Conservation (phyloP, 2,888 invertebrate species). For the Hofmannophila pseudospretella region DNA sequence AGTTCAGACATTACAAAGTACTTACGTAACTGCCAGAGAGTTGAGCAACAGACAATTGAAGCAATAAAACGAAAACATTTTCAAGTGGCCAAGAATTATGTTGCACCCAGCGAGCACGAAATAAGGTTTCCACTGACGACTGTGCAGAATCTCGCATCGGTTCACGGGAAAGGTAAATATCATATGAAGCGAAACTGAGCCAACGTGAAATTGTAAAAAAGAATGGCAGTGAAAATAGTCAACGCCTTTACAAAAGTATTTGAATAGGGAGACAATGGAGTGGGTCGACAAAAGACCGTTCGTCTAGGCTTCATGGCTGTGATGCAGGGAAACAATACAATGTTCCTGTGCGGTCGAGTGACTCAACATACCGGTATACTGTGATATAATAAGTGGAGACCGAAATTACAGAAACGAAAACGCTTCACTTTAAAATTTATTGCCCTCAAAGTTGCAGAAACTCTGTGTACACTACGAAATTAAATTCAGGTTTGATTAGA, state of each 20-base stretch:
- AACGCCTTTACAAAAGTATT: constrained; percentile 50
- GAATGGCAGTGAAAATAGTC: constrained; percentile 28
- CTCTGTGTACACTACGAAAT: not conserved
- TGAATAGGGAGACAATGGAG: constrained; percentile 60
- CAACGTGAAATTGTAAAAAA: constrained; percentile 35
- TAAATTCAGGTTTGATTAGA: not conserved
- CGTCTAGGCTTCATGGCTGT: constrained; percentile 51
- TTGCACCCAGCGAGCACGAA: constrained; percentile 13
- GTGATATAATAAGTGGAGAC: constrained; percentile 27
- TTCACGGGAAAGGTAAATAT: not conserved
- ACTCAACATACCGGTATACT: constrained; percentile 54
- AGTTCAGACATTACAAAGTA: constrained; percentile 40
- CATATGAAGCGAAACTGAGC: constrained; percentile 22
- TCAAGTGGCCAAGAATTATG: constrained; percentile 52
- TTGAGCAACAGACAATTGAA: constrained; percentile 67
- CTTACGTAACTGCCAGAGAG: constrained; percentile 53
- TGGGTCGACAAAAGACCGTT: constrained; percentile 57
- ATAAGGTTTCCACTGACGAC: too few relatives aligned
- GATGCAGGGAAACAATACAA: constrained; percentile 54
- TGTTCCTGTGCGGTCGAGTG: constrained; percentile 63
- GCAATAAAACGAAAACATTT: constrained; percentile 62
- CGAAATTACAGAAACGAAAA: constrained; percentile 18
- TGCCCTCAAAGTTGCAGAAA: constrained; percentile 8
- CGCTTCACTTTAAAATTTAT: constrained; percentile 19
- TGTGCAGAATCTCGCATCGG: not conserved